Evolutionary conservation across 92 coral and sea anemone genomes (phyloP).

Genomic region (Blastomussa wellsi): DNA sequence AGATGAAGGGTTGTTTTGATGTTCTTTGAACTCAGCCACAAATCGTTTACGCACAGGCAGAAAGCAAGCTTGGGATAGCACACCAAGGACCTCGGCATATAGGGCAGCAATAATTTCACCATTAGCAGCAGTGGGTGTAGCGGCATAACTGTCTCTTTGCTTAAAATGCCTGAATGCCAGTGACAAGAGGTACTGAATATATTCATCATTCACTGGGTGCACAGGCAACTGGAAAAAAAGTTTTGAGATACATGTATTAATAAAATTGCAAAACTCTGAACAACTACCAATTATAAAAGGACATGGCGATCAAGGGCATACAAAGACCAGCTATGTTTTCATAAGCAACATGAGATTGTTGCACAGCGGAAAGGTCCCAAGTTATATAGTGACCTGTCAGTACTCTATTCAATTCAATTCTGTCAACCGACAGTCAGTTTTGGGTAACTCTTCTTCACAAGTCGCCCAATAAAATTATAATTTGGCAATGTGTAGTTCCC

Average conservation of each 20-base stretch:
- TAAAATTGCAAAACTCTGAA: no score
- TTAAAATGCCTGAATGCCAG: slow-evolving; percentile 95
- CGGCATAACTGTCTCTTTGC: slow-evolving; percentile 77
- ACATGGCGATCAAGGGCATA: no score
- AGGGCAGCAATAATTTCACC: slow-evolving; percentile 91
- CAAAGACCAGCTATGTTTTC: no score
- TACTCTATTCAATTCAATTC: no score
- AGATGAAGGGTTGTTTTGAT: slow-evolving; percentile 76
- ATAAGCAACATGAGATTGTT: no score
- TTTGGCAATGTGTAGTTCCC: no score
- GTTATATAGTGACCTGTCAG: no score
- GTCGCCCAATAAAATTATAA: no score
- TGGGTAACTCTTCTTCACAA: no score
- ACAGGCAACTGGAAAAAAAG: slow-evolving; percentile 78
- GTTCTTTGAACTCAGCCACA: slow-evolving; percentile 88
- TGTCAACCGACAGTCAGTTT: no score
- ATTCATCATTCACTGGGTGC: slow-evolving; percentile 93
- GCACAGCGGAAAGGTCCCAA: no score
- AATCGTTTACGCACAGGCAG: slow-evolving; percentile 85
- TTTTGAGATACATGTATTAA: neutral
- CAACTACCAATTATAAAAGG: no score
- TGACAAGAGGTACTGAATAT: slow-evolving; percentile 75
- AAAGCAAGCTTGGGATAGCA: slow-evolving; percentile 90
- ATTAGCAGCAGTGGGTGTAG: slow-evolving; percentile 87
- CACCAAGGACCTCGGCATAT: slow-evolving; percentile 98